Evolutionary conservation across 2,797 vertebrate species (phyloP).

Genomic region (Crocidura indochinensis): DNA sequence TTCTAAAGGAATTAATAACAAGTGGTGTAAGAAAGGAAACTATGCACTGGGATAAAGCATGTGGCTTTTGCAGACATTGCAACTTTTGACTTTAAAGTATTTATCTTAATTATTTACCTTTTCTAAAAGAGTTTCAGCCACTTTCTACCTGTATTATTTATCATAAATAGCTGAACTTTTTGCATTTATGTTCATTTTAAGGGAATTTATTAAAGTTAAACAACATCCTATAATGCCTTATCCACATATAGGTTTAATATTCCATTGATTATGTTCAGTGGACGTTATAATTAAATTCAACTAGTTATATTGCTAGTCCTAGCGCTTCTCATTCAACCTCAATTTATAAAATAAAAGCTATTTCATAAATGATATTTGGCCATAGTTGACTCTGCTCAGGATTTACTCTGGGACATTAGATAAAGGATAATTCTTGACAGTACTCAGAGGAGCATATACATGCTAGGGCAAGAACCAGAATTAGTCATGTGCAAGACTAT

Average conservation of each 20-base stretch:
- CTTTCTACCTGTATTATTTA: constrained; percentile 23
- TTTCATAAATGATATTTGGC: constrained; percentile 22
- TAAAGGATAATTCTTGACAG: too few species aligned
- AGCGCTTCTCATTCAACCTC: neutral
- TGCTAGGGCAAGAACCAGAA: too few species aligned
- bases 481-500: too few species aligned
- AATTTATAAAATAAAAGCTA: neutral
- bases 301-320: neutral
- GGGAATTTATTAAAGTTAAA: neutral
- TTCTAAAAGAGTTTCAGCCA: neutral
- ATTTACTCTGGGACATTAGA: too few species aligned
- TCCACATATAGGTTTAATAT: neutral
- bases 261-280: neutral
- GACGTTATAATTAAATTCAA: neutral
- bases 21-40: neutral
- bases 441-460: too few species aligned
- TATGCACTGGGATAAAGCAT: neutral
- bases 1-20: constrained; percentile 5
- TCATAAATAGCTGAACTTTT: neutral
- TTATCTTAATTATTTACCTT: neutral
- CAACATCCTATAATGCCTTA: neutral
- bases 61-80: neutral
- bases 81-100: neutral
- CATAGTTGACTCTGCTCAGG: neutral
- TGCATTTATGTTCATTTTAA: constrained; percentile 3